phyloP scores from a whole-genome alignment of 2,113 vertebrate species.

The Rousettus leschenaultii region DNA sequence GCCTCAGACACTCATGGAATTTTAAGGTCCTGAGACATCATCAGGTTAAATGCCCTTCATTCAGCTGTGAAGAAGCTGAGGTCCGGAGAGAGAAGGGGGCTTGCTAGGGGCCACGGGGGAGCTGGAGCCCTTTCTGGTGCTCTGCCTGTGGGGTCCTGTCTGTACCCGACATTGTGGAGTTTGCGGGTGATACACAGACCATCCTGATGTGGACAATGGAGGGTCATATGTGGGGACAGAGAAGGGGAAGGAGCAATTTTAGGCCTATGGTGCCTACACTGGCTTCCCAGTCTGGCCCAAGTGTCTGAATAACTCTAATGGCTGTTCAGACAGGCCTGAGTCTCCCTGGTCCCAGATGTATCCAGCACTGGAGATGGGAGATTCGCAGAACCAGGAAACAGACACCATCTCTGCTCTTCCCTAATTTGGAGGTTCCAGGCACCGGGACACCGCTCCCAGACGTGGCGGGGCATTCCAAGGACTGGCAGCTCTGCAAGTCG shows the following conservation, averaged over 20 bases:
- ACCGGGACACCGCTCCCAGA: neutral
- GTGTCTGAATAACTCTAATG: too few relatives aligned
- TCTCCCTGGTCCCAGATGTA: neutral
- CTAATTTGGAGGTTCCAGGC: neutral
- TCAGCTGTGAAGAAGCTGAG: neutral
- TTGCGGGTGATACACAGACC: neutral
- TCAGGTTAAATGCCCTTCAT: too few relatives aligned
- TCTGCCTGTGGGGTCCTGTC: neutral
- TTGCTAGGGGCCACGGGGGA: neutral
- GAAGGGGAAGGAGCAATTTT: neutral
- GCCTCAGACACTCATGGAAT: neutral
- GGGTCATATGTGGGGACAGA: neutral
- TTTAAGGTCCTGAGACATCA: neutral
- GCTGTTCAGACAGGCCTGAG: neutral
- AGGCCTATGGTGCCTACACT: neutral
- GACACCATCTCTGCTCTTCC: neutral
- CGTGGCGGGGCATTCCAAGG: neutral
- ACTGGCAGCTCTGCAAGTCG: neutral
- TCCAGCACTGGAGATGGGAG: neutral
- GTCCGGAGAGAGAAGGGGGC: neutral
- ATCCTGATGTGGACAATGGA: neutral
- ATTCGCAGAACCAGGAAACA: neutral
- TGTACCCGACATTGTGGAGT: fast-evolving
- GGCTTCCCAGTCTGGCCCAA: neutral
- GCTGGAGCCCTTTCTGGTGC: neutral